Evolutionary conservation across 2,797 vertebrate species (phyloP).

Genomic region (Anas flavirostris): DNA sequence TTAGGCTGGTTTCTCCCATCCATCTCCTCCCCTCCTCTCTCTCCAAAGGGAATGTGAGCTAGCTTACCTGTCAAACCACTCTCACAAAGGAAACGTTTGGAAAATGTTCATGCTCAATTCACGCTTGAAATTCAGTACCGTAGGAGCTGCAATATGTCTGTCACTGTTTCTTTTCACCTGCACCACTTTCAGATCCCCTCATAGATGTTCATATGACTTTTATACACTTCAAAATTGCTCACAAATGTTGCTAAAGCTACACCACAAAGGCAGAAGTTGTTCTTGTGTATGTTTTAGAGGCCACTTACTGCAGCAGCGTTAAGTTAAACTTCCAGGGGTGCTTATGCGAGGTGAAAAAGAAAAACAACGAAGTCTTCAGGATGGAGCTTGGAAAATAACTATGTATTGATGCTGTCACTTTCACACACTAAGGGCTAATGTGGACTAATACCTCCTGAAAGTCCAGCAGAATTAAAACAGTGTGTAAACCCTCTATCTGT

Average conservation of each 20-base stretch:
- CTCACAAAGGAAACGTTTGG: not conserved
- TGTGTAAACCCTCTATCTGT: not conserved
- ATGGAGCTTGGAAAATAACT: not conserved
- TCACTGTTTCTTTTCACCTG: not conserved
- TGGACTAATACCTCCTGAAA: not conserved
- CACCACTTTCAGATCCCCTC: not conserved
- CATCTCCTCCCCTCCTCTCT: not conserved
- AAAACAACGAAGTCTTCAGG: not conserved
- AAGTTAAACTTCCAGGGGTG: not conserved
- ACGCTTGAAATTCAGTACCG: not conserved
- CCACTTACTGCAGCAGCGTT: not conserved
- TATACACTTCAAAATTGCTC: not conserved
- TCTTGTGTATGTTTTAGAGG: not conserved
- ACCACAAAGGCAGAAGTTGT: fast-evolving
- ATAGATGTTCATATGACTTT: fast-evolving
- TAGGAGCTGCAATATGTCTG: not conserved
- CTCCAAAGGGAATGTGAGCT: not conserved
- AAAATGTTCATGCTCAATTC: not conserved
- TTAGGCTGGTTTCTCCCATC: not conserved
- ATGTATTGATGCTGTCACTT: fast-evolving
- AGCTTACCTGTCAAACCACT: not conserved
- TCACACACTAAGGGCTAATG: not conserved
- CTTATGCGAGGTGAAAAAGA: not conserved
- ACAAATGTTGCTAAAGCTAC: not conserved
- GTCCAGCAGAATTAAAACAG: not conserved